Evolutionary conservation across 2,797 vertebrate species (phyloP), one percentile per base, ranked within the genome.

Genomic region (Hozukius guyotensis): DNA sequence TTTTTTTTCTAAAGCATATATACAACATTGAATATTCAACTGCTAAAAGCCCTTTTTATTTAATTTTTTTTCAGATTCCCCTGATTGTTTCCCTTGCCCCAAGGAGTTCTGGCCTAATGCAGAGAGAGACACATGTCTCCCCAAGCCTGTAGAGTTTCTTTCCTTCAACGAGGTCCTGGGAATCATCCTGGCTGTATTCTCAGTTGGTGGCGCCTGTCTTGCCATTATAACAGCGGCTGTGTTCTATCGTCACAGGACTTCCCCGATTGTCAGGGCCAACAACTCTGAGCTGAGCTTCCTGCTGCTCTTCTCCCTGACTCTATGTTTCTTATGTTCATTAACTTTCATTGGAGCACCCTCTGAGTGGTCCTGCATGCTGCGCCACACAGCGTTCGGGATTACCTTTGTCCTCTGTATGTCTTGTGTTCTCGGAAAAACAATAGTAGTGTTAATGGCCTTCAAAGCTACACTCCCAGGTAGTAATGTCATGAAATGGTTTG

Each of bases 321-420:
- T 95, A 8, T 95, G 94, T 86, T 95, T 95, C 64, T 87, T 95
- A 49, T 94, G 94, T 78, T 92, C 94, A 63, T 53, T 94, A 64
- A 90, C 91, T 25, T 94, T 94, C 79, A 94, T 95, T 46, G 93
- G 93, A 34, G 76, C 34, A 6, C 93, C 94, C 42, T 90, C 93
- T 70, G 86, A 88, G 2, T 93, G 91, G 92, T 93, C 93, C 78
- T 94, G 93, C 86, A 92, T 93, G 88, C 82, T 95, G 72, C 91
- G 93, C 1, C 92, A 94, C 83, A 92, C 91, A 67, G 83, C 86
- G 0, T 94, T 94, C 82, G 91, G 92, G 3, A 89, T 93, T 72
- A 93, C 90, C 18, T 94, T 94, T 6, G 91, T 94, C 69, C 89
- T 94, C 75, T 94, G 91, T 24, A 92, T 92, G 59, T 90, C 90